A percentile compares a stretch with the other conserved stretches of the same genome.
Evolutionary conservation across 2,797 vertebrate species (phyloP).

Genomic region (Oreortyx pictus): DNA sequence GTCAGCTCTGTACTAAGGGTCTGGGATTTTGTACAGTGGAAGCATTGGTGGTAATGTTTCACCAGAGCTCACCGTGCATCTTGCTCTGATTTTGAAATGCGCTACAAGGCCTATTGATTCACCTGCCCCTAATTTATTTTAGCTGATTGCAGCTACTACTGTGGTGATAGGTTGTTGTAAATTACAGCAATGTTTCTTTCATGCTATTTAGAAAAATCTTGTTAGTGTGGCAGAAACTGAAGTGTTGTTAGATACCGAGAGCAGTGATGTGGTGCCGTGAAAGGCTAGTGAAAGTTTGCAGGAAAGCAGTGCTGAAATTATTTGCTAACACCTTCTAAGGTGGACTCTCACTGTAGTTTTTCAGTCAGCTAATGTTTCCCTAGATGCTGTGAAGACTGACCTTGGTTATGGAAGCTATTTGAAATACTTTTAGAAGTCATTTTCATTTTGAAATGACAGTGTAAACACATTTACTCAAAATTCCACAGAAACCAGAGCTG

Average conservation of each 20-base stretch:
- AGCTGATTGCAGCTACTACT: not conserved
- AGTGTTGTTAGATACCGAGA: not conserved
- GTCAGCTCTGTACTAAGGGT: not conserved
- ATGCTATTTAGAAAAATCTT: not conserved
- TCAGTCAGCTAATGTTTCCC: not conserved
- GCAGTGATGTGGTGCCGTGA: not conserved
- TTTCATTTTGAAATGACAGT: conserved; percentile 38
- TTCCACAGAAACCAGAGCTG: not conserved
- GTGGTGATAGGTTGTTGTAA: not conserved
- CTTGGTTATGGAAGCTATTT: conserved; percentile 31
- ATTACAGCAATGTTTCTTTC: not conserved
- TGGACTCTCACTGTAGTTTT: not conserved
- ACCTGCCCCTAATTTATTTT: not conserved
- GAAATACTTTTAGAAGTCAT: conserved; percentile 3
- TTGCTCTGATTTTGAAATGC: not conserved
- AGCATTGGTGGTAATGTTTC: not conserved
- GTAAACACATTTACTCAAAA: not conserved
- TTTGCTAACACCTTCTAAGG: not conserved
- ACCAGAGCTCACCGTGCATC: not conserved
- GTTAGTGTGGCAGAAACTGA: not conserved
- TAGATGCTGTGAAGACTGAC: conserved; percentile 2
- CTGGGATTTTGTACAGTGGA: not conserved
- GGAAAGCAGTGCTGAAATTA: not conserved
- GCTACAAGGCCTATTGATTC: not conserved
- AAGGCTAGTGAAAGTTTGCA: not conserved